Conservation (phyloP, 1,140 invertebrate species). For the Pogonus chalceus region DNA sequence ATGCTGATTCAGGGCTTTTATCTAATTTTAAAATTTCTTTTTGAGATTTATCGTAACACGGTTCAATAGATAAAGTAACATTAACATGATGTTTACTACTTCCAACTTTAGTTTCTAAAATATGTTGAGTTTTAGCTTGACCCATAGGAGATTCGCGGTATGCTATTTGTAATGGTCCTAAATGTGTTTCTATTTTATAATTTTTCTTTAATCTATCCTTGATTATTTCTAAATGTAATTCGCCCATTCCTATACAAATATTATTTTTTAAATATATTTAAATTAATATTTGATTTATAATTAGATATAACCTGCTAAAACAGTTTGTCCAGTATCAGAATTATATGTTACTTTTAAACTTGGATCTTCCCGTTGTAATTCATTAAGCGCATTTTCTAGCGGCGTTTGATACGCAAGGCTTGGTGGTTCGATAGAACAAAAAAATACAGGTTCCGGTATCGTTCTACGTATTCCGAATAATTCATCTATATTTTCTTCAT, state of each 20-base stretch:
- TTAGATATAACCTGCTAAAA: conserved; percentile 55
- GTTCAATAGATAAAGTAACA: conserved; percentile 47
- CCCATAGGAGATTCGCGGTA: conserved; percentile 70
- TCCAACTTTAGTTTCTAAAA: conserved; percentile 56
- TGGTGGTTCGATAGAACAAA: conserved; percentile 91
- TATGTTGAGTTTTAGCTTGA: conserved; percentile 40
- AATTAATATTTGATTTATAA: conserved; percentile 2
- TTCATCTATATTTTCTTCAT: conserved; percentile 21
- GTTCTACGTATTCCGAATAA: conserved; percentile 48
- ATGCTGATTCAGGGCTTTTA: conserved; percentile 49
- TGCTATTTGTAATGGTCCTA: conserved; percentile 91
- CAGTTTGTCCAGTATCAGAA: conserved; percentile 72
- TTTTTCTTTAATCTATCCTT: conserved; percentile 77
- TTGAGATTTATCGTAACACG: conserved; percentile 26
- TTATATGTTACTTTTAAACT: conserved; percentile 73
- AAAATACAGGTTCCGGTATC: conserved; percentile 90
- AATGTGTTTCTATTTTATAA: conserved; percentile 83
- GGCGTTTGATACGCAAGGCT: conserved; percentile 61
- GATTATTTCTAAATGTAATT: conserved; percentile 92
- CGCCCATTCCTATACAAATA: conserved; percentile 72
- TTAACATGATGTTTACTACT: conserved; percentile 44
- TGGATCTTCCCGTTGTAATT: conserved; percentile 87
- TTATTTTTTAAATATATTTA: not conserved
- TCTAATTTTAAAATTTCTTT: conserved; percentile 45
- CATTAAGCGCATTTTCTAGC: conserved; percentile 75